Conservation (phyloP, 1,140 invertebrate genomes). For the Philaenus spumarius region DNA sequence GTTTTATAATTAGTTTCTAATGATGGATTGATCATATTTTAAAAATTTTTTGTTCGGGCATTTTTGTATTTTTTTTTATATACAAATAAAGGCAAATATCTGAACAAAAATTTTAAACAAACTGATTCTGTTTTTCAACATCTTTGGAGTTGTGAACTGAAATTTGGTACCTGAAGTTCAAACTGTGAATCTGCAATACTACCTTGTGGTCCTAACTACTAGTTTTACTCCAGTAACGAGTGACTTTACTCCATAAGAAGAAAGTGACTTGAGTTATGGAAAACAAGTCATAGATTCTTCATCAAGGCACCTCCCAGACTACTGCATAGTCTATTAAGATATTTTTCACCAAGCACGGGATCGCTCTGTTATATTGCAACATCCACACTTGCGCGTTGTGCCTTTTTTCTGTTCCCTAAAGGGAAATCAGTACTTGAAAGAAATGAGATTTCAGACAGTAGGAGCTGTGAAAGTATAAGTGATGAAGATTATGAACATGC, state of each 20-base stretch:
- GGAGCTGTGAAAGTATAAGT: constrained; percentile 20
- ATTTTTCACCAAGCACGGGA: neutral
- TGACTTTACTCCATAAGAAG: neutral
- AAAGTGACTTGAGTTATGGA: neutral
- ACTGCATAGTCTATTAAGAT: neutral
- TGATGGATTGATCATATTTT: too few species aligned
- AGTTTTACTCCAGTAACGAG: neutral
- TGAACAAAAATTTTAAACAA: neutral
- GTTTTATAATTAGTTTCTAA: too few species aligned
- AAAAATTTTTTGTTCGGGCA: too few species aligned
- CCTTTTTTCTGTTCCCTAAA: constrained; percentile 36
- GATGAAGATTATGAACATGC: constrained; percentile 12
- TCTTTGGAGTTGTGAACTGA: neutral
- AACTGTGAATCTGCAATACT: neutral
- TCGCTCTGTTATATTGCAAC: neutral
- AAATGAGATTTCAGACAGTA: constrained; percentile 23
- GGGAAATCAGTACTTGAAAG: constrained; percentile 31
- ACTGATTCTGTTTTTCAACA: neutral
- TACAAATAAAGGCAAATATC: too few species aligned
- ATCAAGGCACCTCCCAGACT: neutral
- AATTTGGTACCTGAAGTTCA: neutral
- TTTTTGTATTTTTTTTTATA: too few species aligned
- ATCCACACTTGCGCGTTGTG: constrained; percentile 17
- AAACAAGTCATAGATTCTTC: neutral
- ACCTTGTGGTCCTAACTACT: neutral